Base-by-base conservation (phyloP, 2,888 invertebrate species). In the Onthophagus sagittarius region DNA sequence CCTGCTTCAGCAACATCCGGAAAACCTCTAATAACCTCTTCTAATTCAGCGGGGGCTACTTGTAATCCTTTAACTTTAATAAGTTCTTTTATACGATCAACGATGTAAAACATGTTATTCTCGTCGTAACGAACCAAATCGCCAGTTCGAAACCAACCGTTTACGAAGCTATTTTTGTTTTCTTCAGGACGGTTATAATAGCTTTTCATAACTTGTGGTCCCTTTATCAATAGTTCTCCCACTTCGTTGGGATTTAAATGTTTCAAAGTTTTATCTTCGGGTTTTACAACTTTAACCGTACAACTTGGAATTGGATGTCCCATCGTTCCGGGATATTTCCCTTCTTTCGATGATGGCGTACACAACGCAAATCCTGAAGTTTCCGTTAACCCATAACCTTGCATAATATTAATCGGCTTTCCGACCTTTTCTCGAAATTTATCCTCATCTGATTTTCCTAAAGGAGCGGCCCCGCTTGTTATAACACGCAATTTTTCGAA, bases 41-140 rank as follows among this genome's bases (percentile, higher is more conserved):
- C 96, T 31, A 96, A 83, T 83, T 96, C 96, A 0, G 95, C 95
- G 23, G 96, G 96, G 5, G 96, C 90, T 1, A 96, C 95, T 89
- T 94, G 89, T 79, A 86, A 89, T 1, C 87, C 90, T 83, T 89
- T 91, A 14, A 84, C 85, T 78, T 96, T 96, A 74, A 96, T 96
- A 53, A 96, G 86, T 82, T 95, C 95, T 82, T 95, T 95, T 70
- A 92, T 82, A 76, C 96, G 88, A 80, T 94, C 95, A 62, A 91
- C 89, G 75, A 96, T 89, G 78, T 88, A 93, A 76, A 94, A 86
- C 71, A 83, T 82, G 0, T 92, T 91, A 0, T 90, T 86, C 13
- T 92, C 89, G 80, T 93, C 91, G 76, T 88, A 89, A 74, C 81
- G 81, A 15, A 76, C 79, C 77, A 75, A 79, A 80, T 95, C 91